Base-by-base conservation (phyloP, 53 echinoderm and acorn worm genomes). In the Glandiceps talaboti region DNA sequence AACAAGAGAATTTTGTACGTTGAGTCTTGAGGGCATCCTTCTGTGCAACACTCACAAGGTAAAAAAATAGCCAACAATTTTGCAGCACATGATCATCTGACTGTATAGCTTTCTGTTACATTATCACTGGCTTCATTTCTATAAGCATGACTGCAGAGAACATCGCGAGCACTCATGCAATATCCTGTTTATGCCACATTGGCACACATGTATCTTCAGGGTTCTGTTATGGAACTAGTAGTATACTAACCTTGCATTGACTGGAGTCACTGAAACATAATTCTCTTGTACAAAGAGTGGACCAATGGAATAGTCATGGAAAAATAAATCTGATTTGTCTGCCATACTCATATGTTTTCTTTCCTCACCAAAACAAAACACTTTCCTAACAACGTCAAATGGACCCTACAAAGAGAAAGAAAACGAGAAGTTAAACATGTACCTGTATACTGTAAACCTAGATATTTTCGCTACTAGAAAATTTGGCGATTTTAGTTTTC, bases 271-370 rank as follows among this genome's bases (percentile, higher is more conserved):
- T 30, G 77, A 84, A 32, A 90, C 79, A 82, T 97, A 97, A 78
- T 97, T 97, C 33, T 97, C 97, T 27, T 97, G 97, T 27, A 97
- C 97, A 88, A 97, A 97, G 30, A 97, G 92, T 26, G 93, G 93
- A 1, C 93, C 87, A n/a, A 97, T 97, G 79, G 96, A 97, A 76
- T 97, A 97, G 80, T 97, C 97, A 30, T 97, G 93, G 78, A 97
- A 97, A 84, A 97, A 97, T 1, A 97, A 80, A 45, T 73, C 89
- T 77, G 90, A 85, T 86, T 97, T 97, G 82, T 97, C 97, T 1
- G 77, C 88, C 30, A 97, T 83, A 20, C 87, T 83, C 97, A 97
- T 97, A 82, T 90, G 87, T 28, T 85, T 74, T 6, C 79, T 83
- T 33, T 97, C 93, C 33, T 86, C 89, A 26, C 86, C 83, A 1